Percentiles rank a stretch among this genome's conserved stretches.
These are phyloP conservation scores for Drosophila ambigua DNA, from an alignment of 1,140 invertebrate species.

Conservation along the genomic window DNA sequence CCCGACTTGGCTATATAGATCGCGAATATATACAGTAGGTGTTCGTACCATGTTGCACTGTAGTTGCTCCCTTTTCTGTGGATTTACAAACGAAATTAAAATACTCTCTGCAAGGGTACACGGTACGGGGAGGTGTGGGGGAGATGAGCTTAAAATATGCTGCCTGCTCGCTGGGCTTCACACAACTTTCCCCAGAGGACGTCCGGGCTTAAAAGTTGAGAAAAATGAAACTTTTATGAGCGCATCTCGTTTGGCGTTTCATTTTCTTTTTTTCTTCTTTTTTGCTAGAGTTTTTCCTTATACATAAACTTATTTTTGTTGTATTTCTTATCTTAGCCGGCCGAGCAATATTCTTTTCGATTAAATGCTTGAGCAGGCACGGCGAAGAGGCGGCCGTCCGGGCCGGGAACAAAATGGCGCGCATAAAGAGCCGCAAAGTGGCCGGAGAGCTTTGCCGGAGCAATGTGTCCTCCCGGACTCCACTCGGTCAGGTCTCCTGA, in stretches of 20 bases:
- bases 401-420: slow-evolving; percentile 54
- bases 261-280: slow-evolving; percentile 9
- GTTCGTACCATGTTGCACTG: no score
- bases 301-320: slow-evolving; percentile 13
- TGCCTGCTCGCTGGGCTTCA: slow-evolving; percentile 18
- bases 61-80: no score
- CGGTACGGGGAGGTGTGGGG: not conserved
- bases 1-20: no score
- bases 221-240: slow-evolving; percentile 83
- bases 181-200: slow-evolving; percentile 75
- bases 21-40: no score
- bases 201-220: slow-evolving; percentile 83
- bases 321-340: slow-evolving; percentile 5
- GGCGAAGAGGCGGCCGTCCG: slow-evolving; percentile 3
- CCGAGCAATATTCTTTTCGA: slow-evolving; percentile 75
- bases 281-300: not conserved
- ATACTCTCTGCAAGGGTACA: no score
- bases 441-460: slow-evolving; percentile 2
- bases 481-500: not conserved
- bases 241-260: slow-evolving; percentile 26
- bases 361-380: slow-evolving; percentile 77
- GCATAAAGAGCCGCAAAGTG: slow-evolving; percentile 58
- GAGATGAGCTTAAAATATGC: slow-evolving; percentile 73
- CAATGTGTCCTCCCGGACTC: not conserved
- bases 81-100: no score